Percentiles rank a stretch among this genome's conserved stretches.
Conservation (phyloP, 2,797 vertebrate genomes). For the Gallinago solitaria region DNA sequence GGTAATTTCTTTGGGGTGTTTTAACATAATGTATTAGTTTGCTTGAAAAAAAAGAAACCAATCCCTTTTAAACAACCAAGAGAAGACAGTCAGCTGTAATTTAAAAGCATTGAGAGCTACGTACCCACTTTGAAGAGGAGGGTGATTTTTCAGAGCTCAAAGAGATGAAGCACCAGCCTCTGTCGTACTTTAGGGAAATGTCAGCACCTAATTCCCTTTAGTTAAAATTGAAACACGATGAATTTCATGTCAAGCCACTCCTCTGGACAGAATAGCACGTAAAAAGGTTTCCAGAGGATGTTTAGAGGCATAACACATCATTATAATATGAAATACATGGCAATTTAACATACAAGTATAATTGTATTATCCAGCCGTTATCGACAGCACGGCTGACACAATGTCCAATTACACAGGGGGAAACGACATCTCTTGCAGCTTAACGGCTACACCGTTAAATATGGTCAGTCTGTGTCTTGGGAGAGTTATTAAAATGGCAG, state of each 20-base stretch:
- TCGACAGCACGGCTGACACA: not conserved
- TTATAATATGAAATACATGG: conserved; percentile 2
- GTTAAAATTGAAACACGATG: not conserved
- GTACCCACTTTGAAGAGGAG: not conserved
- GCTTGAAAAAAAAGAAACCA: not conserved
- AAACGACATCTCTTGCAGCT: conserved; percentile 26
- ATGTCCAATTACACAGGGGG: not conserved
- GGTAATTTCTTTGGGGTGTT: not conserved
- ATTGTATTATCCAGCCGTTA: not conserved
- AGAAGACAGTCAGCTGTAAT: conserved; percentile 3
- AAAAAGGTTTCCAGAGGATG: conserved; percentile 5
- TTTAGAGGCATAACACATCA: conserved; percentile 4
- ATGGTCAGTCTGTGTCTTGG: not conserved
- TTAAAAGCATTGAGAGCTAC: not conserved
- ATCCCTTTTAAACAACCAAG: not conserved
- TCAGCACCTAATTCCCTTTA: not conserved
- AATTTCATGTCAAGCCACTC: not conserved
- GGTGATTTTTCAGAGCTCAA: conserved; percentile 9
- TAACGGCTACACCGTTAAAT: conserved; percentile 17
- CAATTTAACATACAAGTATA: not conserved
- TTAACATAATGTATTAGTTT: not conserved
- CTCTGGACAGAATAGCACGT: not conserved
- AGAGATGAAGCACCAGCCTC: not conserved
- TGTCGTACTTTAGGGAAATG: not conserved
- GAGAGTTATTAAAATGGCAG: conserved; percentile 45